These are phyloP conservation scores for Echinops telfairi DNA, from an alignment of 2,113 vertebrate genomes.

Conservation along the genomic window DNA sequence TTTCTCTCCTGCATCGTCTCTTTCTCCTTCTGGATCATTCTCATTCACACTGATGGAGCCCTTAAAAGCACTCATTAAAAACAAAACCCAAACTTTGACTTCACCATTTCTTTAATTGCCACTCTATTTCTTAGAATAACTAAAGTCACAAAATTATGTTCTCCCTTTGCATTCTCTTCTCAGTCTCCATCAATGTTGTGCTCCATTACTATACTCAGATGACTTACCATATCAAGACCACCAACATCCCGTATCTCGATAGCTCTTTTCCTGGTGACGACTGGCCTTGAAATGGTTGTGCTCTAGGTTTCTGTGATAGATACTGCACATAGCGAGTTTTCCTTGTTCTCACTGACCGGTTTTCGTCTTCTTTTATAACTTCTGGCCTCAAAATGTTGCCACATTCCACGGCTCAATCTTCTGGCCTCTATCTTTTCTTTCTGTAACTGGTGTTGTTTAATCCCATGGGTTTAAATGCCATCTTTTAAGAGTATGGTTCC, in stretches of 20 bases:
- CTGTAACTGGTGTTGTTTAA: background rate
- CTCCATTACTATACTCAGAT: background rate
- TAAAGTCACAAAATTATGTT: conserved; percentile 19
- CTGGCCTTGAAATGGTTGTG: background rate
- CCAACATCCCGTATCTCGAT: background rate
- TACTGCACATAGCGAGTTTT: rapidly evolving
- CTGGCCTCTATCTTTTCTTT: background rate
- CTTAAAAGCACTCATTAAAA: conserved; percentile 33
- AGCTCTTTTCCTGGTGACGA: background rate
- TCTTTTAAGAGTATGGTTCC: conserved; percentile 2
- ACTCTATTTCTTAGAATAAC: background rate
- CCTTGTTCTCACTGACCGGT: background rate
- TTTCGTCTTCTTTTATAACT: background rate
- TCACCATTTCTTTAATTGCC: conserved; percentile 15
- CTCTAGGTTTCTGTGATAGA: background rate
- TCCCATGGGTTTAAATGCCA: background rate
- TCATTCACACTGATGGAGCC: background rate
- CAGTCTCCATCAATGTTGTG: background rate
- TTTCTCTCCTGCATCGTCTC: background rate
- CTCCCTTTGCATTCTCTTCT: background rate
- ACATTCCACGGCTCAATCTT: background rate
- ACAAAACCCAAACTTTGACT: background rate
- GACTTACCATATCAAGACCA: background rate
- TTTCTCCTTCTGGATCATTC: background rate
- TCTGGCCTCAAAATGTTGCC: background rate